These are phyloP conservation scores for Manis pentadactyla DNA, from an alignment of 2,797 vertebrate species.

Conservation along the genomic window DNA sequence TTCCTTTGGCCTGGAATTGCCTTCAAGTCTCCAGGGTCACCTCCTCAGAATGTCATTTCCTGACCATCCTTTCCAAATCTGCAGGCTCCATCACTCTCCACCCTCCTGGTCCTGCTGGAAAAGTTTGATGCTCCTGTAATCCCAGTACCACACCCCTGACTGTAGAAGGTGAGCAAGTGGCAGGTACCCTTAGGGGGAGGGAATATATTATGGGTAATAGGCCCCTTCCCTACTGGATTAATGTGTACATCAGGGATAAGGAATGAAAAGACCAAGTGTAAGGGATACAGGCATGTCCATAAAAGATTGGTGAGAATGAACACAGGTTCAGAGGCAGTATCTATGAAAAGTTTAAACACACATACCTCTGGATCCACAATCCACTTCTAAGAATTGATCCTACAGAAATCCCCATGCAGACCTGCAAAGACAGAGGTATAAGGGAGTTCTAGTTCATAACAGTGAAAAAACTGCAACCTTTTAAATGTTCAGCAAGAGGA, in stretches of 20 bases:
- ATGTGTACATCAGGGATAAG: not conserved
- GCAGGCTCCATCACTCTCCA: not conserved
- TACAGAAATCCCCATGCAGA: not conserved
- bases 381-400: not conserved
- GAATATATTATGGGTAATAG: not conserved
- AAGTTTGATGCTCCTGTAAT: not conserved
- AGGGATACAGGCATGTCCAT: not conserved
- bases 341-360: not conserved
- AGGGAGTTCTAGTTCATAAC: not conserved
- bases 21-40: not conserved
- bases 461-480: not conserved
- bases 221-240: not conserved
- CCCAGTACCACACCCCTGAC: not conserved
- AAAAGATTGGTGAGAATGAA: not conserved
- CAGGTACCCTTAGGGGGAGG: too few relatives aligned
- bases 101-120: not conserved
- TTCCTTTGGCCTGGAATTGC: not conserved
- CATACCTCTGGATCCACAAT: not conserved
- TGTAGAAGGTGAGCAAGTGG: not conserved
- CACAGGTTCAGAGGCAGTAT: not conserved
- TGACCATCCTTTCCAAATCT: not conserved
- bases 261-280: not conserved
- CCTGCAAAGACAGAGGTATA: not conserved
- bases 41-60: not conserved
- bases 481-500: not conserved